Conservation (phyloP, 2,797 vertebrate genomes). For the Tapirus indicus region DNA sequence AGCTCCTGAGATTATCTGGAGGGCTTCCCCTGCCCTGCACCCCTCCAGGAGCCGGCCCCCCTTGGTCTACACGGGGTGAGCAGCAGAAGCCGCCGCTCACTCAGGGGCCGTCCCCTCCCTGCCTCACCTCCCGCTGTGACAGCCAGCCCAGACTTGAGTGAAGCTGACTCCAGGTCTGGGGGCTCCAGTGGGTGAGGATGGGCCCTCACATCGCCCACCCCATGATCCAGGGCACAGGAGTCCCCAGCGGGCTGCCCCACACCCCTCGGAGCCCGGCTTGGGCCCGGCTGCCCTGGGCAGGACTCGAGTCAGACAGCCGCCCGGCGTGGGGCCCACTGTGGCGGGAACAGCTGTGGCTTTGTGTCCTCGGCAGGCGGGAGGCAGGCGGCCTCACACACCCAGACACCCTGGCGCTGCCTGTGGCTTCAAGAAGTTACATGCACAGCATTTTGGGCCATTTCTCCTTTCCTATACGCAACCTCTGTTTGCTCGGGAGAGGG, state of each 20-base stretch:
- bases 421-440: not conserved
- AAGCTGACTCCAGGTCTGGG: not conserved
- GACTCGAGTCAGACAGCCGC: not conserved
- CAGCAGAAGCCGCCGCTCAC: not conserved
- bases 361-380: not conserved
- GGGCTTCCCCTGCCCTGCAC: no score
- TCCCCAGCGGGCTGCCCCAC: not conserved
- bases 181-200: fast-evolving
- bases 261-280: not conserved
- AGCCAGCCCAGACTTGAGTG: fast-evolving
- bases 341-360: not conserved
- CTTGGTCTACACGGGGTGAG: fast-evolving
- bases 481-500: not conserved
- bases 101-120: fast-evolving
- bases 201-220: not conserved
- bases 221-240: not conserved
- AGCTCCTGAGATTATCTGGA: not conserved
- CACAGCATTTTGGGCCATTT: not conserved
- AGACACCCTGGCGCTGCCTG: not conserved
- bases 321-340: not conserved
- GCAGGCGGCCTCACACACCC: not conserved
- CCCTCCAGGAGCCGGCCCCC: not conserved
- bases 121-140: not conserved
- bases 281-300: not conserved
- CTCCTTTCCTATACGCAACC: not conserved